Evolutionary conservation across 2,113 vertebrate species (phyloP).

Genomic region (Vulpes vulpes): DNA sequence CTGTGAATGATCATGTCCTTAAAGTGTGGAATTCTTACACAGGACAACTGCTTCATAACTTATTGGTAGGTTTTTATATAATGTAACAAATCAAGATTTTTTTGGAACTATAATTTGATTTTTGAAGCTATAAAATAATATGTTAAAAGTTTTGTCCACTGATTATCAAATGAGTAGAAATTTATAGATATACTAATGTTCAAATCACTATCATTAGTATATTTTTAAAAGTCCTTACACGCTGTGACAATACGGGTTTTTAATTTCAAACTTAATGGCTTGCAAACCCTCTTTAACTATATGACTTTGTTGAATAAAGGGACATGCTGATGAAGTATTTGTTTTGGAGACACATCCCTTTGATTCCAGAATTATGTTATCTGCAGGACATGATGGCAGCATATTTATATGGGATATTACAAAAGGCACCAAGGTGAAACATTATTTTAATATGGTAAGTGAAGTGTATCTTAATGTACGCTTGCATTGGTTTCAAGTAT

Average conservation of each 20-base stretch:
- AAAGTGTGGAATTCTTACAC: constrained; percentile 99
- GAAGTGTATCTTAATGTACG: neutral
- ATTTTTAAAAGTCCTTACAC: constrained; percentile 16
- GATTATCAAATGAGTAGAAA: neutral
- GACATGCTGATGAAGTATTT: constrained; percentile 98
- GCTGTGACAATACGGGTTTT: neutral
- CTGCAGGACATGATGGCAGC: constrained; percentile 97
- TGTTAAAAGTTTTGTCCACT: neutral
- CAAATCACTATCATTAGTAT: neutral
- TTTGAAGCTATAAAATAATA: constrained; percentile 16
- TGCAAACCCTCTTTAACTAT: constrained; percentile 65
- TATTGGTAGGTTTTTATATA: constrained; percentile 90
- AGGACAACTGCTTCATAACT: constrained; percentile 95
- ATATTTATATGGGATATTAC: constrained; percentile 98
- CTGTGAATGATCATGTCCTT: constrained; percentile 97
- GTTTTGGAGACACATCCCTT: constrained; percentile 98
- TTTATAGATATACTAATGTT: constrained; percentile 2
- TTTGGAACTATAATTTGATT: constrained; percentile 2
- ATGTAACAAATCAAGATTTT: neutral
- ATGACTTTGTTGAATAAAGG: constrained; percentile 88
- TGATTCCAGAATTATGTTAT: constrained; percentile 97
- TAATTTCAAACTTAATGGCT: neutral
- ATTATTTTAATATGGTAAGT: constrained; percentile 98
- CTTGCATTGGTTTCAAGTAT: neutral
- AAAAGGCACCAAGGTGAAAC: constrained; percentile 94